A percentile compares a stretch with the other conserved stretches of the same genome.
Conservation (phyloP, 2,113 vertebrate species). For the Coturnix japonica region DNA sequence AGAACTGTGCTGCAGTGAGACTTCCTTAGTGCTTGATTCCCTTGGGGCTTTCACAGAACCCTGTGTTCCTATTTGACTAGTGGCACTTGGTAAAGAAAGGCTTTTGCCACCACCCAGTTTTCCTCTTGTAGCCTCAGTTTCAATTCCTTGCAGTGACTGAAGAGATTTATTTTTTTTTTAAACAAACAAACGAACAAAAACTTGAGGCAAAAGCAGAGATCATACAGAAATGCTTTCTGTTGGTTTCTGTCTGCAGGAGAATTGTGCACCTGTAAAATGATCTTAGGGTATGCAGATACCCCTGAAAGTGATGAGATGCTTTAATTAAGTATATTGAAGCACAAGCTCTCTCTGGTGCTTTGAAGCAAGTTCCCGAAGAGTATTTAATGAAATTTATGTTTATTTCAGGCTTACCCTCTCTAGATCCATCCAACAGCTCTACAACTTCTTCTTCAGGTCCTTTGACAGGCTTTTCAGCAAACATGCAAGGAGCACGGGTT, state of each 20-base stretch:
- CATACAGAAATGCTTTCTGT: not conserved
- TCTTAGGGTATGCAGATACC: constrained; percentile 24
- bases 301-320: constrained; percentile 46
- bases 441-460: constrained; percentile 84
- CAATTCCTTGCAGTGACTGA: not conserved
- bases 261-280: constrained; percentile 42
- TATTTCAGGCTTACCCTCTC: constrained; percentile 85
- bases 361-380: constrained; percentile 65
- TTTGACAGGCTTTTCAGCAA: constrained; percentile 92
- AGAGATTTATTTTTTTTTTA: constrained; percentile 25
- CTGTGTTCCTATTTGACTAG: not conserved
- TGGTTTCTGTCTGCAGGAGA: not conserved
- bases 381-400: constrained; percentile 74
- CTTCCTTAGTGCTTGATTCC: not conserved
- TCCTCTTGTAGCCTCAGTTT: constrained; percentile 8
- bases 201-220: not conserved
- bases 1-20: not conserved
- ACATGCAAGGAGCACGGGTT: constrained; percentile 93
- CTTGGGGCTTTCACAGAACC: not conserved
- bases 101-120: not conserved
- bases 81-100: constrained; percentile 29
- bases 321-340: constrained; percentile 51
- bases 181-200: not conserved
- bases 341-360: constrained; percentile 47
- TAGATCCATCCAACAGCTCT: constrained; percentile 84